Percentiles rank a stretch among this genome's conserved stretches.
Evolutionary conservation across 1,140 invertebrate species (phyloP).

Genomic region (Rhizoglyphus robini): DNA sequence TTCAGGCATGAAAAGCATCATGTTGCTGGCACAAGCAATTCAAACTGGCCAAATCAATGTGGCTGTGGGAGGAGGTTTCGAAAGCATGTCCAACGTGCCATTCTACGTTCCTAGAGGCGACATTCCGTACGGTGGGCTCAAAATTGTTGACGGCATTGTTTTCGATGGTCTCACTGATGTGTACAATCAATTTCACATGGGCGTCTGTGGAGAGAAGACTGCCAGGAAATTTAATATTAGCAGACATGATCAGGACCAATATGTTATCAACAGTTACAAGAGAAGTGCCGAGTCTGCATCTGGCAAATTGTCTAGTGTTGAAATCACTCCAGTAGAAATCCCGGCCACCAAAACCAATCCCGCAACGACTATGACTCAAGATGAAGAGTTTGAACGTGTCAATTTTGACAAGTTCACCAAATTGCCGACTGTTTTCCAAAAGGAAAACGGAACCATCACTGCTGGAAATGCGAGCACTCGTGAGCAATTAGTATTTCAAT

Average conservation of each 20-base stretch:
- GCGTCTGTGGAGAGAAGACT: conserved; percentile 92
- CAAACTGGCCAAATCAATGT: conserved; percentile 36
- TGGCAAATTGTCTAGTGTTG: conserved; percentile 50
- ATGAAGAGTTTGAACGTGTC: conserved; percentile 90
- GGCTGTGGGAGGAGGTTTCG: conserved; percentile 29
- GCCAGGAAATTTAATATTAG: conserved; percentile 76
- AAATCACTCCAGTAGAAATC: conserved; percentile 73
- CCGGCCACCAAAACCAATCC: conserved; percentile 59
- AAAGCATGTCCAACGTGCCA: conserved; percentile 30
- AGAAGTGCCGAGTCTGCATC: conserved; percentile 57
- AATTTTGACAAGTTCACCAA: conserved; percentile 85
- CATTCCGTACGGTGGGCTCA: conserved; percentile 82
- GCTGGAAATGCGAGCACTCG: conserved; percentile 86
- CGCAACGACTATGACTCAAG: conserved; percentile 56
- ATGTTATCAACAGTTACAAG: conserved; percentile 82
- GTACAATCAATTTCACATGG: conserved; percentile 97
- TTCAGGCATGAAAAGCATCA: conserved; percentile 45
- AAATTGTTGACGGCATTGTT: conserved; percentile 80
- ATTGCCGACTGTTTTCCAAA: conserved; percentile 74
- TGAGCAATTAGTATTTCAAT: not conserved
- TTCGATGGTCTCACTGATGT: conserved; percentile 93
- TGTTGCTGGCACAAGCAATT: conserved; percentile 42
- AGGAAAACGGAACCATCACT: conserved; percentile 66
- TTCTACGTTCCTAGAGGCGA: conserved; percentile 78
- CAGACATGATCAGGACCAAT: conserved; percentile 82